Base-by-base conservation (phyloP, 2,797 vertebrate species). In the Synanceia verrucosa region DNA sequence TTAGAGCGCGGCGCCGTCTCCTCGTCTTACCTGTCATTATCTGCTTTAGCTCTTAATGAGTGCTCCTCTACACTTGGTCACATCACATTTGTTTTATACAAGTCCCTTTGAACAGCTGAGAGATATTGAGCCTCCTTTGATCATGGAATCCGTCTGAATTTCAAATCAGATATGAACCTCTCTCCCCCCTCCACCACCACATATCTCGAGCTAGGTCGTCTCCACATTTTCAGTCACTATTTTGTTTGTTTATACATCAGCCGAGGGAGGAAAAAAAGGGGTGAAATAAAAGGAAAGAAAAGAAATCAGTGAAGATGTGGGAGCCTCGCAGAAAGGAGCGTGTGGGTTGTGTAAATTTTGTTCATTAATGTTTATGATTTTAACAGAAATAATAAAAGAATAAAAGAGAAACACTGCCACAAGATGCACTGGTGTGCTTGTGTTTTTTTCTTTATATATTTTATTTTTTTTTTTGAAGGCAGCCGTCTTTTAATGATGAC, bases 401-500 rank as follows among this genome's bases (percentile, higher is more conserved):
- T 72, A 65, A 83, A 89, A 87, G 60, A 82, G 77, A 91, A 94
- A 94, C 90, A 89, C 92, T 91, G 94, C 93, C 95, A 96, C 85
- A 85, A 95, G 95, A 98, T 94, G 92, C 92, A 84, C 83, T 53
- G 70, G 65, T 44, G 65, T 52, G 67, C 28, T 55, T 70, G 61
- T 64, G 62, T 53, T 31, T 44, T 36, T 59, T 65, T 51, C 37
- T 43, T 19, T 6, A 16, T 10, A 26, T n/a, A 23, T 55, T 41
- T 66, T 82, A 33, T 93, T 95, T 13, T 60, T 57, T 81, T 86
- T 88, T 88, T 95, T 97, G 95, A 96, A 97, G 95, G 94, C 94
- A 91, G 94, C 62, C 92, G 55, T 92, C 96, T 96, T 97, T 94
- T 99, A 98, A 99, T 99, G 96, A 99, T 98, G 97, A 99, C 98